These are phyloP conservation scores for Melanchra persicariae DNA, from an alignment of 2,888 invertebrate species.

Conservation along the genomic window DNA sequence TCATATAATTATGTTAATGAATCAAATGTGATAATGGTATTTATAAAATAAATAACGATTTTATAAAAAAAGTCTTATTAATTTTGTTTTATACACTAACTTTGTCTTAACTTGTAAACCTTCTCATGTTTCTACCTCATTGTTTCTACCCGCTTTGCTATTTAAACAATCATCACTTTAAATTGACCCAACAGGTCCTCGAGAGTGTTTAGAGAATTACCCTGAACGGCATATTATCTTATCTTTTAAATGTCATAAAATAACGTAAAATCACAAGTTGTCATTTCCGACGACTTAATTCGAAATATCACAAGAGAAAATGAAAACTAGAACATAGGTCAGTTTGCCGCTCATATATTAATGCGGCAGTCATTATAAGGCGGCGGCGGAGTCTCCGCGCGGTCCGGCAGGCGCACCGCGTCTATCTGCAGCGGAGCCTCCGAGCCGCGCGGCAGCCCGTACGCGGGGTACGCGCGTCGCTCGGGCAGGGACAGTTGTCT, in stretches of 20 bases:
- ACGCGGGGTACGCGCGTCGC: constrained; percentile 73
- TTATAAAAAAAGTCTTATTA: constrained; percentile 61
- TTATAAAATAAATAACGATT: constrained; percentile 78
- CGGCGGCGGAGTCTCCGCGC: constrained; percentile 87
- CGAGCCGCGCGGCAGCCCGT: constrained; percentile 74
- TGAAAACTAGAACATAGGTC: constrained; percentile 5
- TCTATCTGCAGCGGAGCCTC: constrained; percentile 78
- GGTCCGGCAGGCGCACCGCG: constrained; percentile 77
- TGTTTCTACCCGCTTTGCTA: not conserved
- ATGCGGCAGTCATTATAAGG: constrained; percentile 85
- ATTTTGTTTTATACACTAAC: constrained; percentile 36
- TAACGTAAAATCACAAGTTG: constrained; percentile 21
- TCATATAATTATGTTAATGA: constrained; percentile 80
- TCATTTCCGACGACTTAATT: constrained; percentile 28
- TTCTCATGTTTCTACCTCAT: not conserved
- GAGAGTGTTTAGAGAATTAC: constrained; percentile 1
- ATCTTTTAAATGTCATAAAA: constrained; percentile 8
- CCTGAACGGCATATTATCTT: not conserved
- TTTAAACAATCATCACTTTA: constrained; percentile 14
- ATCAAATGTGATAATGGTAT: constrained; percentile 89
- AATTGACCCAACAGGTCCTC: not conserved
- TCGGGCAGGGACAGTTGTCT: constrained; percentile 81
- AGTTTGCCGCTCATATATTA: constrained; percentile 68
- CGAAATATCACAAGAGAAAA: constrained; percentile 60
- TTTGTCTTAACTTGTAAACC: constrained; percentile 12